phyloP scores from a whole-genome alignment of 1,140 invertebrate genomes.

The Ephestia elutella region DNA sequence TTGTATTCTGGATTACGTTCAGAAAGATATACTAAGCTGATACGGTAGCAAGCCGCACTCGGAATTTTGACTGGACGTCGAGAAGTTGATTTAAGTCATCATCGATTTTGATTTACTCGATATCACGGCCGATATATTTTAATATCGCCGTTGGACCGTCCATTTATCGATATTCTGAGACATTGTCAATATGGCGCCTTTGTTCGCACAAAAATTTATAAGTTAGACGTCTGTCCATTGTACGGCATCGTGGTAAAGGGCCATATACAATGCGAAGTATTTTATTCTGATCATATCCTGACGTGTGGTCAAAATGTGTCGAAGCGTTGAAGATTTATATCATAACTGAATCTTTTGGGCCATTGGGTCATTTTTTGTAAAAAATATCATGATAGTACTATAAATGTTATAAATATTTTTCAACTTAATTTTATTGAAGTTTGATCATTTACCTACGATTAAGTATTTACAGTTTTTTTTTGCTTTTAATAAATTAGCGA shows the following conservation, averaged over 20 bases:
- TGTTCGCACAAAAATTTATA: constrained; percentile 70
- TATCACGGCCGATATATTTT: constrained; percentile 62
- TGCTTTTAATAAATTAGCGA: too few species aligned
- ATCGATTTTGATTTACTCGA: constrained; percentile 63
- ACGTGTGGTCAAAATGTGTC: constrained; percentile 70
- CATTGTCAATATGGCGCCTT: constrained; percentile 68
- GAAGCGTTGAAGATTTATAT: constrained; percentile 69
- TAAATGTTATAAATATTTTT: too few species aligned
- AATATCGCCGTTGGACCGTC: constrained; percentile 52
- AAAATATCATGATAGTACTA: background rate
- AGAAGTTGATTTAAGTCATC: constrained; percentile 54
- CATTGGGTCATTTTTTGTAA: constrained; percentile 21
- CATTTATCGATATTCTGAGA: constrained; percentile 55
- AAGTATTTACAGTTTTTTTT: too few species aligned
- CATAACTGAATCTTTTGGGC: constrained; percentile 23
- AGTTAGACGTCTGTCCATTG: constrained; percentile 67
- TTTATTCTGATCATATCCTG: constrained; percentile 65
- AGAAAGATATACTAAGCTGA: constrained; percentile 24
- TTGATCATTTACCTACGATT: too few species aligned
- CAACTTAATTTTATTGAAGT: too few species aligned
- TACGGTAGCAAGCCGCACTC: constrained; percentile 35
- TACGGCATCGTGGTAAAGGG: constrained; percentile 35
- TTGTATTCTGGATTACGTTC: constrained; percentile 18
- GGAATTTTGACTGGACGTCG: constrained; percentile 28
- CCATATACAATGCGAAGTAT: constrained; percentile 56